phyloP scores from a whole-genome alignment of 2,888 invertebrate species.

The Hedya salicella region DNA sequence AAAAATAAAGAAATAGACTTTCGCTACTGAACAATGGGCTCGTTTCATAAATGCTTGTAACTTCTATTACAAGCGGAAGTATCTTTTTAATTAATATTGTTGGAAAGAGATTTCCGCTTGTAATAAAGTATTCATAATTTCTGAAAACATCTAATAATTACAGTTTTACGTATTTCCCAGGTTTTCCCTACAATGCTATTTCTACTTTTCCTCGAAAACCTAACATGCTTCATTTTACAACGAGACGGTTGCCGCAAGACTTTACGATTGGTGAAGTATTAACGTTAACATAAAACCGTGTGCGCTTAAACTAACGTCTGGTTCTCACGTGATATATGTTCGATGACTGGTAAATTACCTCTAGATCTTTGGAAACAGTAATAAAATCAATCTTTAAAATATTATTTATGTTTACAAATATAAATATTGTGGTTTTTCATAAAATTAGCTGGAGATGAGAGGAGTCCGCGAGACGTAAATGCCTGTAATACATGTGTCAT shows the following conservation, averaged over 20 bases:
- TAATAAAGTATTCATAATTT: background rate
- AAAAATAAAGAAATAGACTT: too few relatives aligned
- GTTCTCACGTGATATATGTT: background rate
- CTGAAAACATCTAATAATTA: background rate
- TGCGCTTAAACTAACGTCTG: background rate
- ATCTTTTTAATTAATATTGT: too few relatives aligned
- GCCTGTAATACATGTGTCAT: background rate
- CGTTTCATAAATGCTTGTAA: too few relatives aligned
- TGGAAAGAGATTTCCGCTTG: too few relatives aligned
- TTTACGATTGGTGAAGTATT: background rate
- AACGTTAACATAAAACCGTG: background rate
- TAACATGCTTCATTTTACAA: conserved; percentile 13
- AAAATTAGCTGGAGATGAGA: background rate
- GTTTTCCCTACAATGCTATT: conserved; percentile 19
- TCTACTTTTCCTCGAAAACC: conserved; percentile 6
- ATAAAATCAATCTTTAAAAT: background rate
- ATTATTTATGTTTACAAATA: background rate
- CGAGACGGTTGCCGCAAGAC: too few relatives aligned
- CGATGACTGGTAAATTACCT: background rate
- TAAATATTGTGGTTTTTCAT: background rate
- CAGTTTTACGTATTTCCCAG: conserved; percentile 17
- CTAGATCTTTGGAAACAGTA: background rate
- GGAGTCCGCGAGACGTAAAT: background rate
- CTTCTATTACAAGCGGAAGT: too few relatives aligned
- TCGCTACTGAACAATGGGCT: too few relatives aligned